Evolutionary conservation across 2,797 vertebrate genomes (phyloP), one percentile per base, ranked within the genome.

Genomic region (Gymnoscopelus microlampas): DNA sequence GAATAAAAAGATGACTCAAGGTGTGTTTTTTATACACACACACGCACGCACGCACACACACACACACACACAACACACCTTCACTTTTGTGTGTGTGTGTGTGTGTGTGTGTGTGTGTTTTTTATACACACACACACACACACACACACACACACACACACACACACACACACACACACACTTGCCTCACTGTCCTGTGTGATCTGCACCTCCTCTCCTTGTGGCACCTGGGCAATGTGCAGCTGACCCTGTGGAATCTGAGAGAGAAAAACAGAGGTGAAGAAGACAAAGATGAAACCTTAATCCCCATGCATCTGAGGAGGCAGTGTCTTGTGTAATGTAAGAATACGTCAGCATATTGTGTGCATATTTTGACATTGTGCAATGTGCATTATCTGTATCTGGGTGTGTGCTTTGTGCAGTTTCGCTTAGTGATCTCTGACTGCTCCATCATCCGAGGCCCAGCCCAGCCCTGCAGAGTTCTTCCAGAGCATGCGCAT

Each of bases 181-280:
- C 95, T 95, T 90, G 94, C 98, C 95, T 99, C 98, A 4, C 97
- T 99, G 94, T 99, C 98, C 89, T 99, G 98, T 0, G 97, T 99
- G 93, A 99, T 99, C 92, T 99, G 98, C 39, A 99, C 98, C 87
- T 99, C 97, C 77, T 99, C 98, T 1, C 98, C 98, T 87, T 99
- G 97, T 48, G 98, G 98, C 66, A 99, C 98, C 92, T 99, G 97
- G 58, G 98, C 97, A 15, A 99, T 99, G 85, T 99, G 98, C 73
- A 99, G 93, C 85, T 99, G 98, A 73, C 98, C 97, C 93, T 98
- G 97, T 77, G 96, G 96, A 85, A 98, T 97, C 95, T 95, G 87
- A 74, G 82, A 79, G 55, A 93, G 68, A 71, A 77, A 89, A 83
- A 88, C 48, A 56, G n/a, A 23, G 26, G 65, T 66, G 54, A 53